Evolutionary conservation across 2,113 vertebrate genomes (phyloP), one percentile per base, ranked within the genome.

Genomic region (Verasper variegatus): DNA sequence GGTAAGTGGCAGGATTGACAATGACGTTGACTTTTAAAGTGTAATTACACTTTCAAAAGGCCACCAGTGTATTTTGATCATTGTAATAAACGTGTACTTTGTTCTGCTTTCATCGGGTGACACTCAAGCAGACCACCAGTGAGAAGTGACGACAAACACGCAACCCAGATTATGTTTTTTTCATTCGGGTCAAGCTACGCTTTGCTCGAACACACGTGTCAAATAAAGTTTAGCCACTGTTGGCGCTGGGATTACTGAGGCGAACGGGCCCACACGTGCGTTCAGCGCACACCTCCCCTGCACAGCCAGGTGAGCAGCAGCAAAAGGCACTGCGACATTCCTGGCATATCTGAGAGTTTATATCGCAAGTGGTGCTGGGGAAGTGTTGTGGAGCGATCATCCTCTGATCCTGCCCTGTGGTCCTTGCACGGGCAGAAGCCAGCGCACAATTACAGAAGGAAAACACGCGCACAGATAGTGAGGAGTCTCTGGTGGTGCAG

Each of bases 401-500:
- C 83, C 82, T 92, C 86, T 92, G 92, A 94, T 93, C 93, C 76
- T 68, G 71, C 88, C 91, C 90, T 94, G 94, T 94, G 94, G 94
- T 95, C 93, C 88, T 82, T 31, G 82, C 87, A 92, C 82, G 64
- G 86, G 86, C 91, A 87, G 82, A 89, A 90, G 91, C 87, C 90
- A 87, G 89, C 45, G 73, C 80, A 93, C 92, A 93, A 92, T 91
- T 92, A 90, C 82, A 66, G 76, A 89, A 87, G 90, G 76, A 89
- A 92, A 90, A 92, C 84, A 84, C 84, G 76, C 86, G 58, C 71
- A 84, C 51, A 62, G 90, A 89, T 89, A 92, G 81, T 17, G 8
- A 71, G 42, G 60, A 86, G 83, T 54, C 70, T 85, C 84, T 85
- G 78, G 78, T 45, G 21, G 74, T 81, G 74, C 52, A 52, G 80